These are phyloP conservation scores for Neomonachus schauinslandi DNA, from an alignment of 2,113 vertebrate genomes.

Conservation along the genomic window DNA sequence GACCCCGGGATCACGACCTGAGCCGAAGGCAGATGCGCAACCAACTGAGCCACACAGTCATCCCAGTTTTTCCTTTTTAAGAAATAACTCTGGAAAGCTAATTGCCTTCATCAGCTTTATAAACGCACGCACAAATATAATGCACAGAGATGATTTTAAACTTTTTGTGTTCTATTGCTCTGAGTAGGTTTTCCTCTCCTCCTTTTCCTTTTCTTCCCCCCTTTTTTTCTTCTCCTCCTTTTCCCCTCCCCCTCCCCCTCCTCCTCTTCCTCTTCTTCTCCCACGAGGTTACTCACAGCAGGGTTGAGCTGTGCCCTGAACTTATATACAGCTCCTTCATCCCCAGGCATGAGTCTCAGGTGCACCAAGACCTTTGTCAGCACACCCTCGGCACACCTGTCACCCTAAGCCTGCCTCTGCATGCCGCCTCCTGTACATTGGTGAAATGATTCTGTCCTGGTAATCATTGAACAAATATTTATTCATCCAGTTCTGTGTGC, in stretches of 20 bases:
- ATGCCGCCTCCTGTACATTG: fast-evolving
- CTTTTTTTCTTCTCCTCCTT: too few relatives aligned
- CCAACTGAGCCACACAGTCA: too few relatives aligned
- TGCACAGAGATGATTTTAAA: background rate
- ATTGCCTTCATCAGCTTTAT: background rate
- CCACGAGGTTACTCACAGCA: too few relatives aligned
- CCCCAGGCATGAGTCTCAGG: background rate
- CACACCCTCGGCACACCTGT: background rate
- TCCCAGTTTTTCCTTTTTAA: background rate
- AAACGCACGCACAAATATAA: background rate
- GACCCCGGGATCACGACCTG: too few relatives aligned
- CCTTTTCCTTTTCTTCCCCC: background rate
- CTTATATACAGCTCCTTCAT: fast-evolving
- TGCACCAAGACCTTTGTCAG: fast-evolving
- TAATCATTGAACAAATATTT: background rate
- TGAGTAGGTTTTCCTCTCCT: background rate
- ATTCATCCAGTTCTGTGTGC: background rate
- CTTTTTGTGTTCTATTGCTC: background rate
- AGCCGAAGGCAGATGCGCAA: too few relatives aligned
- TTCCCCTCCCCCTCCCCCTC: fast-evolving
- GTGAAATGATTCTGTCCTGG: background rate
- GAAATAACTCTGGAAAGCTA: background rate
- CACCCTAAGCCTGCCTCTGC: background rate
- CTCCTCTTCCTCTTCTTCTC: background rate
- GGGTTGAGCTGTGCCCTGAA: fast-evolving